phyloP scores from a whole-genome alignment of 92 coral and sea anemone genomes.

The Ricordea florida region DNA sequence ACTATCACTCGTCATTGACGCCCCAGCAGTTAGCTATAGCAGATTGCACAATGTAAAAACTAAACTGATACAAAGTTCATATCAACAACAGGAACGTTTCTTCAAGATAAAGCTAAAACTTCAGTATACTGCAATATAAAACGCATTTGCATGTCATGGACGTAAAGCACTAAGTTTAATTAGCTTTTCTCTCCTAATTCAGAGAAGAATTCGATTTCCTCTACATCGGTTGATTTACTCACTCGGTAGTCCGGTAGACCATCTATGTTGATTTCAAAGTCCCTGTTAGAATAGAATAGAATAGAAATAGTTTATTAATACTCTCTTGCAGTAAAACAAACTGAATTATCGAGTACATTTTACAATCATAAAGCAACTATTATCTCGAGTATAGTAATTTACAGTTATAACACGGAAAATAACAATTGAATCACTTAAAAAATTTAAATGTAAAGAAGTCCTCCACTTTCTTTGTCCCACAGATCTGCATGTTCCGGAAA shows the following conservation, averaged over 20 bases:
- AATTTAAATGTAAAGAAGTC: too few relatives aligned
- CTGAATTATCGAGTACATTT: too few relatives aligned
- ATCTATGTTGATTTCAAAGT: conserved; percentile 42
- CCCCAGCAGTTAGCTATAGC: neutral
- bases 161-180: conserved; percentile 43
- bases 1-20: conserved; percentile 5
- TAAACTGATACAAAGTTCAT: conserved; percentile 12
- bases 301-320: too few relatives aligned
- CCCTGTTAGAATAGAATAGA: too few relatives aligned
- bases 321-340: too few relatives aligned
- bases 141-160: conserved; percentile 48
- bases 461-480: too few relatives aligned
- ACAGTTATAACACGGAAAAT: too few relatives aligned
- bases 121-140: conserved; percentile 19
- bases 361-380: too few relatives aligned
- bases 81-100: conserved; percentile 35
- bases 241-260: conserved; percentile 38
- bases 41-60: conserved; percentile 37
- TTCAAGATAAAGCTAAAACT: conserved; percentile 23
- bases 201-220: conserved; percentile 34
- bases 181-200: conserved; percentile 38
- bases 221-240: conserved; percentile 43
- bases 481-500: too few relatives aligned
- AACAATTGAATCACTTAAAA: too few relatives aligned
- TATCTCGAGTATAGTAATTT: too few relatives aligned